Conservation (phyloP, 2,888 invertebrate species). For the Meteorus colon region DNA sequence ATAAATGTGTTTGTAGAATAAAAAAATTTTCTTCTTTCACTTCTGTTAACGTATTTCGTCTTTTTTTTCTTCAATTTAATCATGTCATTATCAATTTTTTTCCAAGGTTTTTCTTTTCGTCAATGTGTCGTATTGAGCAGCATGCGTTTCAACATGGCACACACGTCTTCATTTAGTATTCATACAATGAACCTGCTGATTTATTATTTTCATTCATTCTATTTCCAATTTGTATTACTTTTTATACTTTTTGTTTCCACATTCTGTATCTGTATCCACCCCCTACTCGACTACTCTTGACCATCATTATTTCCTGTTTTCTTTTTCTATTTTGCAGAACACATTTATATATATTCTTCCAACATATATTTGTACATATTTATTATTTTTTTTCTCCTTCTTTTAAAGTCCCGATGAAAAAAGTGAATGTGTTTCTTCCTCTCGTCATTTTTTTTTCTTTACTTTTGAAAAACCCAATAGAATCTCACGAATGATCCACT, state of each 20-base stretch:
- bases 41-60: neutral
- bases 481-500: constrained; percentile 65
- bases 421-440: constrained; percentile 50
- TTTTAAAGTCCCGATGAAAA: constrained; percentile 16
- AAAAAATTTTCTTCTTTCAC: neutral
- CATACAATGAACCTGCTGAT: constrained; percentile 42
- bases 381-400: constrained; percentile 54
- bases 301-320: constrained; percentile 47
- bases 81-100: constrained; percentile 49
- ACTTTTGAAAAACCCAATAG: constrained; percentile 61
- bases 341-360: constrained; percentile 61
- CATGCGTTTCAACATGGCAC: constrained; percentile 52
- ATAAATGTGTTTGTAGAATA: neutral
- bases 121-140: constrained; percentile 49
- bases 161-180: constrained; percentile 50
- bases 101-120: constrained; percentile 23
- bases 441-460: neutral
- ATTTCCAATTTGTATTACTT: constrained; percentile 38
- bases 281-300: constrained; percentile 42
- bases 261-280: constrained; percentile 42
- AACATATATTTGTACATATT: constrained; percentile 70
- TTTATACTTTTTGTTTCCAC: constrained; percentile 39
- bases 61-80: constrained; percentile 43
- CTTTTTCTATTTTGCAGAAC: constrained; percentile 61
- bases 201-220: constrained; percentile 36